Percentiles rank a stretch among this genome's conserved stretches.
These are phyloP conservation scores for Pheosia tremula DNA, from an alignment of 2,888 invertebrate species.

Conservation along the genomic window DNA sequence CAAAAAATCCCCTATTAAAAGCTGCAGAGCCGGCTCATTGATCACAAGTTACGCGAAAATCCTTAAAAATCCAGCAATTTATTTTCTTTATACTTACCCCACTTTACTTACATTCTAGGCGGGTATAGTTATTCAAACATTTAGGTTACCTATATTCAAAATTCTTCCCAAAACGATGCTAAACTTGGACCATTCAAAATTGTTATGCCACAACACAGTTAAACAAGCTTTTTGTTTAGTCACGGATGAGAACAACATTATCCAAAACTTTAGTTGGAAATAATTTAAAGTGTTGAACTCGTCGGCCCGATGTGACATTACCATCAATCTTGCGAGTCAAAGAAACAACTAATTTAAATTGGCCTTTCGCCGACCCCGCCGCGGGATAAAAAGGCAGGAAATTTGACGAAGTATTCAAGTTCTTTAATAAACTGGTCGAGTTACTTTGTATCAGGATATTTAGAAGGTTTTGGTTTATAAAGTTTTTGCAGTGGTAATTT, in stretches of 20 bases:
- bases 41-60: conserved; percentile 78
- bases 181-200: conserved; percentile 11
- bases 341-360: conserved; percentile 54
- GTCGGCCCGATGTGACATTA: conserved; percentile 45
- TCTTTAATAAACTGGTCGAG: conserved; percentile 44
- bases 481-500: conserved; percentile 9
- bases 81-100: conserved; percentile 70
- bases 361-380: conserved; percentile 36
- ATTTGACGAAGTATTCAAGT: conserved; percentile 47
- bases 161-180: conserved; percentile 8
- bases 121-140: conserved; percentile 18
- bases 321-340: conserved; percentile 55
- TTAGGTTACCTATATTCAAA: conserved; percentile 1
- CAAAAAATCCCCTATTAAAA: conserved; percentile 70
- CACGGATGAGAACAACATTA: conserved; percentile 23
- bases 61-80: conserved; percentile 80
- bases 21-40: conserved; percentile 76
- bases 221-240: conserved; percentile 18
- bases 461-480: conserved; percentile 11
- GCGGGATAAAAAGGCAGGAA: conserved; percentile 41
- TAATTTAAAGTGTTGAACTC: conserved; percentile 37
- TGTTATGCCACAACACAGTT: conserved; percentile 11
- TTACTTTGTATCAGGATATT: conserved; percentile 18
- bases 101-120: conserved; percentile 30
- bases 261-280: conserved; percentile 30